Evolutionary conservation across 2,888 invertebrate species (phyloP), one percentile per base, ranked within the genome.

Genomic region (Calliopum simillimum): DNA sequence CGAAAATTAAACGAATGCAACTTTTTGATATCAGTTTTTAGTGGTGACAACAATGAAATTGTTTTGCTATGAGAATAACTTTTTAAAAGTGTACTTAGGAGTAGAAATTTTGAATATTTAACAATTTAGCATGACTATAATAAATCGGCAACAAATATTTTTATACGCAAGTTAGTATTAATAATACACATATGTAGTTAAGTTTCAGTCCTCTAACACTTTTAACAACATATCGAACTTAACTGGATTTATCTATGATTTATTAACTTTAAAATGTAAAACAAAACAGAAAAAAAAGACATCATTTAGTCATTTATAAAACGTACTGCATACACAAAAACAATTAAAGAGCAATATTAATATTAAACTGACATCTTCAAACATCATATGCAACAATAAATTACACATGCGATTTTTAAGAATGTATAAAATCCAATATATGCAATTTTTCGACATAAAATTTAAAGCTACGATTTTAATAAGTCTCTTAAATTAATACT

Each of bases 41-140:
- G 8, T 8, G 58, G 67, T 68, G 58, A n/a, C 41, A 33, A 11
- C 23, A 46, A 23, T 51, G n/a, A 51, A 61, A 51, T 61, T 58
- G 41, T 19, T 58, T 51, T 41, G 55, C 55, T 62, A 66, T 49
- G 21, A 43, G 43, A 71, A 58, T 14, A 19, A 55, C 21, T 58
- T 69, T 21, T 61, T 25, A 49, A 51, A 41, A 51, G n/a, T n/a
- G n/a, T n/a, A n/a, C n/a, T n/a, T n/a, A n/a, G n/a, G n/a, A n/a
- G n/a, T n/a, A n/a, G n/a, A 44, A 46, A 51, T 19, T 25, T 8
- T 53, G 41, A 41, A 41, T 12, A 55, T 25, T 19, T 21, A 55
- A 5, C 23, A 16, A 65, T 14, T 14, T 3, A 55, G 44, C 21
- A 23, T 44, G 46, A 13, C 23, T 59, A 46, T 46, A 46, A 61